phyloP scores from a whole-genome alignment of 1,140 invertebrate genomes.

The Drosophila kikkawai region DNA sequence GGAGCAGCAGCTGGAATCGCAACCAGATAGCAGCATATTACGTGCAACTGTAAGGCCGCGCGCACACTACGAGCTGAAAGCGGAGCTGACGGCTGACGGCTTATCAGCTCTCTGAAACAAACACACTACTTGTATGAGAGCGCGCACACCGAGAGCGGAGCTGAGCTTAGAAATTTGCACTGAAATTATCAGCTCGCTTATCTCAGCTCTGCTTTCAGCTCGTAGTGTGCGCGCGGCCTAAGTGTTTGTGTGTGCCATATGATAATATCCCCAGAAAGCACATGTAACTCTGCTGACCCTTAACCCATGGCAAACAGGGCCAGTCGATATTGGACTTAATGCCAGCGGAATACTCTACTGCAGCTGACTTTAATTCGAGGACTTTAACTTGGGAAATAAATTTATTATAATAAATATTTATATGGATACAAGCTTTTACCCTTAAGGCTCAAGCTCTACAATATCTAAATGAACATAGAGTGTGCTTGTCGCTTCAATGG shows the following conservation, averaged over 20 bases:
- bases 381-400: neutral
- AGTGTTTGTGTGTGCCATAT: slow-evolving; percentile 30
- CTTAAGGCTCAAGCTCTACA: neutral
- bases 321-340: neutral
- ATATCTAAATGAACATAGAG: neutral
- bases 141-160: no score
- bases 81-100: no score
- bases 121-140: no score
- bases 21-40: slow-evolving; percentile 56
- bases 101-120: no score
- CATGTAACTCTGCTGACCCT: slow-evolving; percentile 25
- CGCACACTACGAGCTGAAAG: no score
- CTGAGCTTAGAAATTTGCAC: no score
- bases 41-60: slow-evolving; percentile 8
- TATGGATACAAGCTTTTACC: neutral
- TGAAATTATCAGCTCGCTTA: no score
- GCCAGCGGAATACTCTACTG: slow-evolving; percentile 17
- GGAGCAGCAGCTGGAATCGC: slow-evolving; percentile 35
- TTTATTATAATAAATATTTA: neutral
- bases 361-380: neutral
- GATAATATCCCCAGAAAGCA: slow-evolving; percentile 46
- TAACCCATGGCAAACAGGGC: slow-evolving; percentile 15
- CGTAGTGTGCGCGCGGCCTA: no score
- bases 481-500: neutral
- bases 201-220: no score